Evolutionary conservation across 2,888 invertebrate species (phyloP), one percentile per base, ranked within the genome.

Genomic region (Lasioglossum leucozonium): DNA sequence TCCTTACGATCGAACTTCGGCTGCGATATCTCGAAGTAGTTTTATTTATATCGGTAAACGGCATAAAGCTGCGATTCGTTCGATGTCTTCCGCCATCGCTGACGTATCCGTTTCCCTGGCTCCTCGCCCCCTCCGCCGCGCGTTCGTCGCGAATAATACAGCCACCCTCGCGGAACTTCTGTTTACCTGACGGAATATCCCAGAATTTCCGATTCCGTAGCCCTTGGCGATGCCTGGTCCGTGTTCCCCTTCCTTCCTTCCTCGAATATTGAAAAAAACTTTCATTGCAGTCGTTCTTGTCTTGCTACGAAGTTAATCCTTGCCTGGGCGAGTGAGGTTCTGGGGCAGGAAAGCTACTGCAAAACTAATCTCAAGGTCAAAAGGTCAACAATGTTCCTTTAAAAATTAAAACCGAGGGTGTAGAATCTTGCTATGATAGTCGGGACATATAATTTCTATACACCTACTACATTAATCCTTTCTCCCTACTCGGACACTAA

Each of bases 1-100:
- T 67, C 83, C 85, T 82, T 83, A 79, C 89, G 83, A 87, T 79
- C 75, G 77, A 87, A 85, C 40, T 85, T 83, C 47, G 74, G 13
- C 75, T 40, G 65, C 42, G 76, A 75, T 44, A 44, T 73, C 79
- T 71, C 65, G 34, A 47, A 30, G 26, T 58, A 79, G 82, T 86
- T 89, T 89, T 86, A 89, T 89, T 89, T 89, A 84, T 82, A 84
- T 71, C 72, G 72, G 67, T 71, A 74, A 78, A 67, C 74, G 65
- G 81, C 69, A 81, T 82, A 78, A 80, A 82, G 37, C 77, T 65
- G 55, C 79, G 71, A 89, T 87, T 74, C 75, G 58, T 82, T 72
- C 82, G 69, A 78, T 55, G 77, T 72, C 74, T 81, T 62, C 74
- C 79, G 73, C 44, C 77, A 51, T 78, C 55, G 79, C 71, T 77